These are phyloP conservation scores for Gymnarchus niloticus DNA, from an alignment of 2,113 vertebrate genomes.

Conservation along the genomic window DNA sequence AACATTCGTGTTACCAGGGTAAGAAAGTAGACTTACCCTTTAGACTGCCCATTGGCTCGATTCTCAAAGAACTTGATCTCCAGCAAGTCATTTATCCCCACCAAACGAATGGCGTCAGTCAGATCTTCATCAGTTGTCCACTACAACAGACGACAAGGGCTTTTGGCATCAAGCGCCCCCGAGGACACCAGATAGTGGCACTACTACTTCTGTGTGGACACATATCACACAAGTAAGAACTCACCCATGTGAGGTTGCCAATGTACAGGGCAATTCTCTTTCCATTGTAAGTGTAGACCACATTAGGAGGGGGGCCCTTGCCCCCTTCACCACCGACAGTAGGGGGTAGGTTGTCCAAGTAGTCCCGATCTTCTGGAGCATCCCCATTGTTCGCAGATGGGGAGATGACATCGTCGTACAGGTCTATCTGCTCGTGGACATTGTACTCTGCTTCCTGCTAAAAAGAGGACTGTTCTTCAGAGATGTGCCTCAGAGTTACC, in stretches of 20 bases:
- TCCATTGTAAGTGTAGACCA: constrained; percentile 91
- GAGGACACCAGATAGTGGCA: neutral
- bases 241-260: constrained; percentile 94
- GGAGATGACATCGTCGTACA: constrained; percentile 97
- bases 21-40: constrained; percentile 73
- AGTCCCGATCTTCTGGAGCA: constrained; percentile 93
- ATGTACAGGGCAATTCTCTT: constrained; percentile 96
- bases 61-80: constrained; percentile 99
- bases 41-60: constrained; percentile 95
- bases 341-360: constrained; percentile 85
- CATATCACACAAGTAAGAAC: constrained; percentile 40
- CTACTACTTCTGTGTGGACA: neutral
- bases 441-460: constrained; percentile 91
- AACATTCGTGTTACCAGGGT: neutral
- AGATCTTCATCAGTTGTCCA: constrained; percentile 99
- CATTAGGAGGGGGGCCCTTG: constrained; percentile 85
- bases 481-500: neutral
- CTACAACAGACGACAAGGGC: constrained; percentile 58
- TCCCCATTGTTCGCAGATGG: constrained; percentile 98
- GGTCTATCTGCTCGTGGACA: constrained; percentile 92
- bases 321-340: constrained; percentile 83
- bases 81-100: constrained; percentile 93
- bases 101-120: constrained; percentile 89
- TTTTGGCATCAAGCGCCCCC: neutral
- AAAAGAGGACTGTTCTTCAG: constrained; percentile 30